Base-by-base conservation (phyloP, 2,888 invertebrate species). In the Ecdyonurus torrentis region DNA sequence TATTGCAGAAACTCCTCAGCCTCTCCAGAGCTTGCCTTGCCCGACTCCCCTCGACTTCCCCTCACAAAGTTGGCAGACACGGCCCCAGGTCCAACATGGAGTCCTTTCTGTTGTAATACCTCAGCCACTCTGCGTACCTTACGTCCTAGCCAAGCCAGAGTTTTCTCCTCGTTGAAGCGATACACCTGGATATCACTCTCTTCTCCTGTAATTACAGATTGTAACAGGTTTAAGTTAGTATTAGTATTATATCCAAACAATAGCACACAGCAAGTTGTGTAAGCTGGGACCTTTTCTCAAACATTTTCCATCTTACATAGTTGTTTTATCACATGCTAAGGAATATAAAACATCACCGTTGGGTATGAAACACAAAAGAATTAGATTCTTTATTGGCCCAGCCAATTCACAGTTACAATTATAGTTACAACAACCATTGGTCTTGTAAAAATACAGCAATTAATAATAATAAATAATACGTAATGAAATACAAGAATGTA, bases 91-190 rank as follows among this genome's bases (percentile, higher is more conserved):
- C 83, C 82, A 1, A 89, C 89, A 74, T 89, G 85, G 64, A 90
- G 81, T 61, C 83, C 83, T 71, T 86, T 86, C 61, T 81, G 77
- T 69, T 80, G 80, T 25, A 89, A 74, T 25, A 83, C 79, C 66
- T 80, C 79, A 0, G 83, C 80, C 19, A 89, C 79, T 67, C 80
- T 81, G 63, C 80, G 79, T 0, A 86, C 83, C 75, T 87, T 88
- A n/a, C 80, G 78, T 66, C 85, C 81, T 25, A 91, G 75, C 91
- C 91, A 91, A 24, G 76, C 74, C 61, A 91, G 71, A 0, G 88
- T 81, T 70, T 87, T 89, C 22, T 84, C 84, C 73, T 89, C 86
- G 74, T 89, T 90, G 71, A 86, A 91, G 75, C 86, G 87, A 71
- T 84, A 91, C 66, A 87, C 75, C 64, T 86, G 85, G 66, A 81